Evolutionary conservation across 2,888 invertebrate genomes (phyloP).

Genomic region (Tipula helvola): DNA sequence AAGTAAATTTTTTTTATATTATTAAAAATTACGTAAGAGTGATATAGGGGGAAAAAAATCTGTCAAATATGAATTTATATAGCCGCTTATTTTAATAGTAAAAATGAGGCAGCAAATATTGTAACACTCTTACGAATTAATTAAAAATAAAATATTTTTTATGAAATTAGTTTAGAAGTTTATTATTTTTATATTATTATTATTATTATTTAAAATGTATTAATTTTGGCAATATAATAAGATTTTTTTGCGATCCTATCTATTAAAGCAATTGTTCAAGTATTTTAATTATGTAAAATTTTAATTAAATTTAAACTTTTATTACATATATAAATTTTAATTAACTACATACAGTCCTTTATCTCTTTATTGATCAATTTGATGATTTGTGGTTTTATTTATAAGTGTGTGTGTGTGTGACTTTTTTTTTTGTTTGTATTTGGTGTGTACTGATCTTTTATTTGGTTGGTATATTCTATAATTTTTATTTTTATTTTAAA

Average conservation of each 20-base stretch:
- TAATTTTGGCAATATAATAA: background rate
- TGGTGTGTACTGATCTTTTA: background rate
- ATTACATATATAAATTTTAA: background rate
- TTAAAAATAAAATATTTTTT: background rate
- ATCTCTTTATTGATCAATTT: background rate
- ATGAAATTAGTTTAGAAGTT: background rate
- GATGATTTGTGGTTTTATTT: background rate
- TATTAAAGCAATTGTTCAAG: constrained; percentile 7
- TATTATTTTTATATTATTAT: background rate
- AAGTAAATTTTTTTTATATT: background rate
- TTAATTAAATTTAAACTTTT: background rate
- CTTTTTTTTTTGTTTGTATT: background rate
- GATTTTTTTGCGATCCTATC: background rate
- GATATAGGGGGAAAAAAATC: background rate
- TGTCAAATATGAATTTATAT: background rate
- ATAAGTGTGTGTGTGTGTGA: background rate
- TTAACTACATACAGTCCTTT: constrained; percentile 10
- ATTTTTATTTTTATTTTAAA: background rate
- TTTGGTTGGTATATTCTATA: background rate
- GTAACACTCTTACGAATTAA: background rate
- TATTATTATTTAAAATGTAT: background rate
- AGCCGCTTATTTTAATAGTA: background rate
- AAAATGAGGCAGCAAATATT: background rate
- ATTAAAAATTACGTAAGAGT: background rate
- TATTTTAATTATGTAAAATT: background rate